phyloP scores from a whole-genome alignment of 2,888 invertebrate species.

The Trachelus troglodyta region DNA sequence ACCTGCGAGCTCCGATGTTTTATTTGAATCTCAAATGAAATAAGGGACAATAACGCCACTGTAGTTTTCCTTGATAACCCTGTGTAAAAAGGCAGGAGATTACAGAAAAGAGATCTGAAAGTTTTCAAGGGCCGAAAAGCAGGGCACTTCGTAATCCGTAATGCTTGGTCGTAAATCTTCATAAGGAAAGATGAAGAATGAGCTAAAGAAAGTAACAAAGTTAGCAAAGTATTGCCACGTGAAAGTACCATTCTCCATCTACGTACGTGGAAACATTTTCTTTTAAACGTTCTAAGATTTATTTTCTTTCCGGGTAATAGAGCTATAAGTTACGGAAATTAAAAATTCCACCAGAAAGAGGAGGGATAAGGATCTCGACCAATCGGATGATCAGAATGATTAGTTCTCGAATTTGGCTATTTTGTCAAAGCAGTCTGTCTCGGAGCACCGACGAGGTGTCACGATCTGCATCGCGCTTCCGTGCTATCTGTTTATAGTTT shows the following conservation, averaged over 20 bases:
- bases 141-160: background rate
- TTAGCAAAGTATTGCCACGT: background rate
- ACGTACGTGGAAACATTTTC: background rate
- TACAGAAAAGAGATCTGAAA: background rate
- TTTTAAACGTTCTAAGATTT: background rate
- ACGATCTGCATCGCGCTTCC: too few species aligned
- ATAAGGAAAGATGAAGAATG: background rate
- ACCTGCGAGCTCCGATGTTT: background rate
- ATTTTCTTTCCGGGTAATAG: background rate
- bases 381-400: too few species aligned
- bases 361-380: too few species aligned
- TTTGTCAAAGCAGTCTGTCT: too few species aligned
- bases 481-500: too few species aligned
- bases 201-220: slow-evolving; percentile 1
- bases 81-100: background rate
- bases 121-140: background rate
- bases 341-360: background rate
- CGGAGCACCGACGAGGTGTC: too few species aligned
- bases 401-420: too few species aligned
- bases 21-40: background rate
- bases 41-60: background rate
- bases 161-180: background rate
- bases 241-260: background rate
- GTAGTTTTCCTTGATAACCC: background rate
- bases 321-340: background rate